Percentiles rank a stretch among this genome's conserved stretches.
Conservation (phyloP, 2,888 invertebrate genomes). For the Chelonus formosanus region DNA sequence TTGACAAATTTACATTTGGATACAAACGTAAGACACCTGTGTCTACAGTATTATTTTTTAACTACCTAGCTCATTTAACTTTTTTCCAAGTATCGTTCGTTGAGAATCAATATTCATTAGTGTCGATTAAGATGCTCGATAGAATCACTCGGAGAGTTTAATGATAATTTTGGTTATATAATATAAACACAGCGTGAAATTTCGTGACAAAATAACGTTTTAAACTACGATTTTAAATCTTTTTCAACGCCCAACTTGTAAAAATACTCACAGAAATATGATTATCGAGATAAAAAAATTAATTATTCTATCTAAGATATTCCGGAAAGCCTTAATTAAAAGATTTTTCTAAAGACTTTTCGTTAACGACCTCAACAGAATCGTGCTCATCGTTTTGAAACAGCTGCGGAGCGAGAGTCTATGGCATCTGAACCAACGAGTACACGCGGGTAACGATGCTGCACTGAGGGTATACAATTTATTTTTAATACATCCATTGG, state of each 20-base stretch:
- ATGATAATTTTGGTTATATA: no score
- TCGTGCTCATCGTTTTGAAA: neutral
- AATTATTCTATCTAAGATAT: no score
- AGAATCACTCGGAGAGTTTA: slow-evolving; percentile 21
- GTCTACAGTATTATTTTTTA: slow-evolving; percentile 20
- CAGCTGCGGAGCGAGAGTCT: slow-evolving; percentile 19
- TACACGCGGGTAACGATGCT: slow-evolving; percentile 5
- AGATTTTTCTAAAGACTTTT: slow-evolving; percentile 13
- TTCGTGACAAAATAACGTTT: no score
- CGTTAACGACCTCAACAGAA: slow-evolving; percentile 11
- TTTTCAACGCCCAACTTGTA: no score
- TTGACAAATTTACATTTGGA: no score
- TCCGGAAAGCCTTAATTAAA: slow-evolving; percentile 8
- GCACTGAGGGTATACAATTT: neutral
- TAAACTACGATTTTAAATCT: no score
- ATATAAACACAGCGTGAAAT: no score
- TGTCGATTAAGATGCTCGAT: slow-evolving; percentile 55
- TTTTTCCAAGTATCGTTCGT: neutral
- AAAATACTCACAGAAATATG: no score
- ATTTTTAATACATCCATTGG: no score
- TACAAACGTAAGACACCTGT: no score
- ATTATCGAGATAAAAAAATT: no score
- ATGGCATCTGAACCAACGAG: slow-evolving; percentile 3
- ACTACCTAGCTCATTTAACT: slow-evolving; percentile 20
- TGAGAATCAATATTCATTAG: slow-evolving; percentile 55